Conservation (phyloP, 2,888 invertebrate species). For the Epicampocera succincta region DNA sequence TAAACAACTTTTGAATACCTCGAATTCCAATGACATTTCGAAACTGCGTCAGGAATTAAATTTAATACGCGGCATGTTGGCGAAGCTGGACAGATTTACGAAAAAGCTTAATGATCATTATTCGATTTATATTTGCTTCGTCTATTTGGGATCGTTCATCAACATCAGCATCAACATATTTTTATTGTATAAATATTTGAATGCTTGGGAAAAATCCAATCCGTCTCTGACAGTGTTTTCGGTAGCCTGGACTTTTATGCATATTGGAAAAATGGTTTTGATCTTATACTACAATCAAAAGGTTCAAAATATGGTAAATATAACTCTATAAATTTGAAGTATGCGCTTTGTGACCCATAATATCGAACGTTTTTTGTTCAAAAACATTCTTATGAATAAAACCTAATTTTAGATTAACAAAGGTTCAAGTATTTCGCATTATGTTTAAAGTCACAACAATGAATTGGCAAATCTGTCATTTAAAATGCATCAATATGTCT, state of each 20-base stretch:
- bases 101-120: conserved; percentile 70
- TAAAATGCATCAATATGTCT: too few species aligned
- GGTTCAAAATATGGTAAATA: conserved; percentile 70
- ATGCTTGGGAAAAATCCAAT: conserved; percentile 48
- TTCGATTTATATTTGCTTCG: conserved; percentile 66
- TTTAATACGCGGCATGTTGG: conserved; percentile 68
- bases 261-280: conserved; percentile 71
- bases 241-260: conserved; percentile 70
- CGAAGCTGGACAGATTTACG: conserved; percentile 69
- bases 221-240: conserved; percentile 61
- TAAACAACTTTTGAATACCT: conserved; percentile 43
- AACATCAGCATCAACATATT: conserved; percentile 72
- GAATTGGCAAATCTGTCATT: too few species aligned
- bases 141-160: conserved; percentile 72
- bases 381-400: too few species aligned
- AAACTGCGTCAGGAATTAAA: conserved; percentile 52
- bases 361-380: too few species aligned
- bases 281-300: conserved; percentile 72
- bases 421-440: too few species aligned
- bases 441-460: too few species aligned
- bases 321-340: background rate
- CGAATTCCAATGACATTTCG: conserved; percentile 25
- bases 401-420: too few species aligned
- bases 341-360: too few species aligned
- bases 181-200: conserved; percentile 71